Percentiles rank a stretch among this genome's conserved stretches.
Evolutionary conservation across 2,113 vertebrate genomes (phyloP).

Genomic region (Malurus melanocephalus): DNA sequence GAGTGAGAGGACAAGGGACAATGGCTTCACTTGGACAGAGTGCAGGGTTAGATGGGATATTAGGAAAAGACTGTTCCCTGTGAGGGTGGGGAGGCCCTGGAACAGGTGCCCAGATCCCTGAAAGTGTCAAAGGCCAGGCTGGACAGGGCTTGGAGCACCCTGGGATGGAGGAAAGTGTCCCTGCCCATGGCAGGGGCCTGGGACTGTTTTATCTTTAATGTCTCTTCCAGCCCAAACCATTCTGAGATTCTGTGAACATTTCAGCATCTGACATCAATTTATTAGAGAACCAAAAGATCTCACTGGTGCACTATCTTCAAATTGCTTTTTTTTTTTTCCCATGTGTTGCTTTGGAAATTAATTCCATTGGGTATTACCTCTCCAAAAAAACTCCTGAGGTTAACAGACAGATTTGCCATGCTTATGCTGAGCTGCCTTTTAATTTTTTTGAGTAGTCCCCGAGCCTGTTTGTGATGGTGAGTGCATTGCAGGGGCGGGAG

Average conservation of each 20-base stretch:
- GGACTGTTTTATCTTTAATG: not conserved
- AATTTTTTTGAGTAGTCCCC: not conserved
- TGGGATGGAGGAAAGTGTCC: rapidly evolving
- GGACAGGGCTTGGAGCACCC: rapidly evolving
- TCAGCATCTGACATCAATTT: not conserved
- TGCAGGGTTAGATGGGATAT: too few relatives aligned
- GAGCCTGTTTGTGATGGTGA: not conserved
- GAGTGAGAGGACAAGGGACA: not conserved
- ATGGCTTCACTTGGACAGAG: not conserved
- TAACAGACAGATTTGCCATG: not conserved
- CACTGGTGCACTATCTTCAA: not conserved
- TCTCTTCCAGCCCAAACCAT: not conserved
- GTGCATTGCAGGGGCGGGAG: not conserved
- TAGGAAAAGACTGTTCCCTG: not conserved
- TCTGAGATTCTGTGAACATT: not conserved
- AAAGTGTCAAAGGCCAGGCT: rapidly evolving
- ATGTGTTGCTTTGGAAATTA: not conserved
- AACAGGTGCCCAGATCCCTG: not conserved
- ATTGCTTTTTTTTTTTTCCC: not conserved
- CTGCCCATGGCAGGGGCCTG: not conserved
- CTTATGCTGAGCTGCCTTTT: not conserved
- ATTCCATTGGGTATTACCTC: not conserved
- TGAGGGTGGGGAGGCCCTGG: rapidly evolving
- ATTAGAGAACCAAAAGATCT: not conserved
- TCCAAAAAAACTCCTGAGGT: not conserved